A percentile compares a stretch with the other conserved stretches of the same genome.
These are phyloP conservation scores for Stegostoma tigrinum DNA, from an alignment of 2,113 vertebrate genomes.

Conservation along the genomic window DNA sequence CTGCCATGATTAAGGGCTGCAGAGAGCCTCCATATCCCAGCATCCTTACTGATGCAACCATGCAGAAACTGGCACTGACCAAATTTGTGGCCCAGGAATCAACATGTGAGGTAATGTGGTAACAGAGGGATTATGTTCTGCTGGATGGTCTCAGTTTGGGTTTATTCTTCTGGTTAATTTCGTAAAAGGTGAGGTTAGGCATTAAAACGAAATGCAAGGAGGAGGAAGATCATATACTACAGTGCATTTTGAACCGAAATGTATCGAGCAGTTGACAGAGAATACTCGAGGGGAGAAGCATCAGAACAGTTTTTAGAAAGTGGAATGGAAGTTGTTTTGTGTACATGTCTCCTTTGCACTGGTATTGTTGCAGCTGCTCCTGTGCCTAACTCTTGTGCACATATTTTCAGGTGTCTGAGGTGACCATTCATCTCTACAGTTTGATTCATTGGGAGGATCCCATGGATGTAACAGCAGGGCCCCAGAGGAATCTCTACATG, in stretches of 20 bases:
- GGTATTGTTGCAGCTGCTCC: background rate
- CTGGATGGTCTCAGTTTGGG: background rate
- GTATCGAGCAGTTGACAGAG: background rate
- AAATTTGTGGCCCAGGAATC: conserved; percentile 93
- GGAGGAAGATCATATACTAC: background rate
- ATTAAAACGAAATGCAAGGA: too few species aligned
- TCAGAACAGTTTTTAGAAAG: background rate
- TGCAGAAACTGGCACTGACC: conserved; percentile 87
- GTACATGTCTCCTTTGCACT: background rate
- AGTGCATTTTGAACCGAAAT: background rate
- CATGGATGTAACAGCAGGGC: conserved; percentile 63
- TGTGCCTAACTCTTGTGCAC: conserved; percentile 8
- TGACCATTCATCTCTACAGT: conserved; percentile 77
- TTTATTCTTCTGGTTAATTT: background rate
- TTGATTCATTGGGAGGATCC: conserved; percentile 96
- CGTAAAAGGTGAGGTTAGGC: background rate
- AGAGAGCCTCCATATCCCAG: conserved; percentile 85
- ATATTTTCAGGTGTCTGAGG: conserved; percentile 61
- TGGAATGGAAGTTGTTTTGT: background rate
- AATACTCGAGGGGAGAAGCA: background rate
- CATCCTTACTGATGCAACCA: conserved; percentile 86
- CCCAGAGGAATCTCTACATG: conserved; percentile 45
- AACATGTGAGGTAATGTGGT: conserved; percentile 72
- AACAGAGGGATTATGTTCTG: background rate
- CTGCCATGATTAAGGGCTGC: conserved; percentile 87